Evolutionary conservation across 1,140 invertebrate species (phyloP), one percentile per base, ranked within the genome.

Genomic region (Bombus waltoni): DNA sequence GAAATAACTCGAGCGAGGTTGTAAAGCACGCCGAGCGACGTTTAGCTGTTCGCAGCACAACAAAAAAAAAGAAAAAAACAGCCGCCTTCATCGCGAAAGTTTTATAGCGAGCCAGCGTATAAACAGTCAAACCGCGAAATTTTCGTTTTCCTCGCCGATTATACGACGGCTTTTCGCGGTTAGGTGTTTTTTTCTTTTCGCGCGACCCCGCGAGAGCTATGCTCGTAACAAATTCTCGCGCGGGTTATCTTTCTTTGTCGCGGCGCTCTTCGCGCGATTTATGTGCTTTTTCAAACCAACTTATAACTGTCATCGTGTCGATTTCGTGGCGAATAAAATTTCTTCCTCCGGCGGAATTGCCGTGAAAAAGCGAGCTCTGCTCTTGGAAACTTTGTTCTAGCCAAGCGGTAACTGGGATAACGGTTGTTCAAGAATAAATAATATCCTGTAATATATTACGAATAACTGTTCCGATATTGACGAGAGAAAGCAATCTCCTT

Each of bases 241-340:
- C 3, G 57, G 81, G n/a, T 83, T 42, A 53, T 81, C 47, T 53
- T 68, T 71, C 78, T 65, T 65, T 65, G 38, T 77, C 38, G 57
- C 44, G 6, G 2, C 25, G 25, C 22, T 11, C 42, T 13, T 5
- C 28, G 22, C 78, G 28, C 42, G 71, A 66, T 40, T 82, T 82
- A 82, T 44, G 71, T 65, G 32, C 18, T 59, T 25, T 32, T 75
- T 83, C 53, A n/a, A 73, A 59, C 38, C 68, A 53, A 59, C 53
- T 73, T 70, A 70, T 73, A 81, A 73, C 79, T 38, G 40, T 73
- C 70, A 44, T 35, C 53, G 53, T 38, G 65, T 68, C 78, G 65
- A 80, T 80, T 65, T 22, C 9, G 42, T 25, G 68, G 35, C 68
- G 79, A 81, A 83, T 77, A 83, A 76, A 75, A 76, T 83, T 80